phyloP scores from a whole-genome alignment of 2,113 vertebrate genomes.

The Entosphenus tridentatus region DNA sequence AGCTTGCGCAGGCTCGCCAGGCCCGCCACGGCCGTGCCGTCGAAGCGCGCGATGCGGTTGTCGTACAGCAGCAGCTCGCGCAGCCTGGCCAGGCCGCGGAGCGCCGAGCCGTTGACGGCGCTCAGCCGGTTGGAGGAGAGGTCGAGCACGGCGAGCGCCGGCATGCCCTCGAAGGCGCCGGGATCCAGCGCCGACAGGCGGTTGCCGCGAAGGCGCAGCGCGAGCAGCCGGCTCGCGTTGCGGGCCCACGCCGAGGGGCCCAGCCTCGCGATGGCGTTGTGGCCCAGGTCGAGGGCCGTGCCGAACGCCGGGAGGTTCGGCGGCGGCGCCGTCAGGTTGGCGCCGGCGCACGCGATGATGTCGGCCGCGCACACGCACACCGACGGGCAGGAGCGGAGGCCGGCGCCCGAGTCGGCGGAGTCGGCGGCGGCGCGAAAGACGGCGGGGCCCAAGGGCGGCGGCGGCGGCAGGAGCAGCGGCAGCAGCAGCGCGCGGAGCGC shows the following conservation, averaged over 20 bases:
- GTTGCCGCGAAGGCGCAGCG: conserved; percentile 67
- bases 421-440: no score
- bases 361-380: conserved; percentile 77
- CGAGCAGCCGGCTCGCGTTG: conserved; percentile 42
- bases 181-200: conserved; percentile 53
- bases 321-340: conserved; percentile 36
- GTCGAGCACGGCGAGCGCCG: conserved; percentile 54
- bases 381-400: conserved; percentile 25
- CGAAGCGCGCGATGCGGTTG: conserved; percentile 52
- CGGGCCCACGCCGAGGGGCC: conserved; percentile 44
- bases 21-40: conserved; percentile 46
- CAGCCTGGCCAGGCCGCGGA: conserved; percentile 43
- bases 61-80: conserved; percentile 83
- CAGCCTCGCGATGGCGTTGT: conserved; percentile 45
- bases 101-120: conserved; percentile 49
- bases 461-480: no score
- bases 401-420: no score
- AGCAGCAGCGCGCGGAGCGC: no score
- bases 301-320: conserved; percentile 38
- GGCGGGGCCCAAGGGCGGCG: no score
- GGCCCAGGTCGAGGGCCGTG: conserved; percentile 57
- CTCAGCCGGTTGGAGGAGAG: conserved; percentile 59
- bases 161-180: conserved; percentile 52
- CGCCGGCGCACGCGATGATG: conserved; percentile 80
- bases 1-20: conserved; percentile 56